Evolutionary conservation across 2,113 vertebrate genomes (phyloP).

Genomic region (Anas platyrhynchos): DNA sequence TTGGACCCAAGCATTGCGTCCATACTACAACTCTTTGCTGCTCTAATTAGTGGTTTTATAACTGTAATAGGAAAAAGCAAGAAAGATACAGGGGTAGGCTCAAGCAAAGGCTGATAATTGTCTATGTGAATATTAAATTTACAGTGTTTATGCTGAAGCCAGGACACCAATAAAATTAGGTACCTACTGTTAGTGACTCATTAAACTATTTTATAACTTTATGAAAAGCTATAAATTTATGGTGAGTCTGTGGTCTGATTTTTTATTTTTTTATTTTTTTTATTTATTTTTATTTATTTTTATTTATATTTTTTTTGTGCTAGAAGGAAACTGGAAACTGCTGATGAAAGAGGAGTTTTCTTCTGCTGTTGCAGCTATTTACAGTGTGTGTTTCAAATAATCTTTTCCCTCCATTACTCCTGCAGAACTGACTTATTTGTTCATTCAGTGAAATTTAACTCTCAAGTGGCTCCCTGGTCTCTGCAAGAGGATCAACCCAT

Average conservation of each 20-base stretch:
- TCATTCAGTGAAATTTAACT: constrained; percentile 21
- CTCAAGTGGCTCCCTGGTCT: not conserved
- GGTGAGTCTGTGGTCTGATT: not conserved
- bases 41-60: not conserved
- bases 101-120: not conserved
- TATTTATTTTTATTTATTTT: too few species aligned
- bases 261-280: not conserved
- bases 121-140: not conserved
- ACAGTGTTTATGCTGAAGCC: not conserved
- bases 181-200: not conserved
- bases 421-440: constrained; percentile 11
- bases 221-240: not conserved
- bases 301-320: not conserved
- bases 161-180: not conserved
- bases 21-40: not conserved
- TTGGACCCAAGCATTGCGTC: not conserved
- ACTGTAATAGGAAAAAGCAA: not conserved
- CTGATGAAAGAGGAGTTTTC: constrained; percentile 8
- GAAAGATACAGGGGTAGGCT: not conserved
- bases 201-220: not conserved
- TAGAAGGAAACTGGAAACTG: not conserved
- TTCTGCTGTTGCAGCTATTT: constrained; percentile 34
- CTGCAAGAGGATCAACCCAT: constrained; percentile 19
- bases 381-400: constrained; percentile 39
- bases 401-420: not conserved